These are phyloP conservation scores for Pyrocephalus nanus DNA, from an alignment of 2,797 vertebrate species.

Conservation along the genomic window DNA sequence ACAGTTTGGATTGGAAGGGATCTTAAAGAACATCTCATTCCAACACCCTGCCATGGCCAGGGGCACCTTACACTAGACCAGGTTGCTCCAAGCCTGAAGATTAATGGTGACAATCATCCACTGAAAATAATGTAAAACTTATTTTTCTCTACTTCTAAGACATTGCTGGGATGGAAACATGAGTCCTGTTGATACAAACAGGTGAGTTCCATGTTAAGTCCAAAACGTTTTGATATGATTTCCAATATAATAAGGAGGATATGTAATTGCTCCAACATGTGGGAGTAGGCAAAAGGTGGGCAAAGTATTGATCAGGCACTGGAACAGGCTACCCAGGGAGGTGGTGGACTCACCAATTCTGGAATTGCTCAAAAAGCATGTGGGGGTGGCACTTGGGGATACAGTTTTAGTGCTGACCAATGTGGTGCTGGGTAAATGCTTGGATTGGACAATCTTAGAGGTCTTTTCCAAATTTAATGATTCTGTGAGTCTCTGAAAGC, in stretches of 20 bases:
- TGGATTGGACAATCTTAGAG: neutral
- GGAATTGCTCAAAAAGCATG: accelerated
- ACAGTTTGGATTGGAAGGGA: neutral
- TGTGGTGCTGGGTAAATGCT: neutral
- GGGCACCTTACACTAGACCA: neutral
- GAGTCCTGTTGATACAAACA: neutral
- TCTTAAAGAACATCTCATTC: neutral
- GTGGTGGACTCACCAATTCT: neutral
- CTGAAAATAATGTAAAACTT: neutral
- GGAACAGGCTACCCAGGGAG: neutral
- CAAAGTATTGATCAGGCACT: neutral
- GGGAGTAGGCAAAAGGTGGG: neutral
- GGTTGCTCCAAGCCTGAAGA: neutral
- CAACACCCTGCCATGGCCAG: neutral
- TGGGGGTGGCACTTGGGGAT: neutral
- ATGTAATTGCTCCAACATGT: neutral
- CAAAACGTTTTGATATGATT: neutral
- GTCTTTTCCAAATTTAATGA: neutral
- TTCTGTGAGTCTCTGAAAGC: neutral
- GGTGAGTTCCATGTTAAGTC: neutral
- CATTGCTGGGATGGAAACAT: neutral
- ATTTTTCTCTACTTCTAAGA: neutral
- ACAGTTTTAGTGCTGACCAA: neutral
- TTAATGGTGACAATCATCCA: neutral
- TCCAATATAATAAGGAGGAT: neutral